A percentile compares a stretch with the other conserved stretches of the same genome.
Conservation (phyloP, 2,797 vertebrate genomes). For the Hypotaenidia okinawae region DNA sequence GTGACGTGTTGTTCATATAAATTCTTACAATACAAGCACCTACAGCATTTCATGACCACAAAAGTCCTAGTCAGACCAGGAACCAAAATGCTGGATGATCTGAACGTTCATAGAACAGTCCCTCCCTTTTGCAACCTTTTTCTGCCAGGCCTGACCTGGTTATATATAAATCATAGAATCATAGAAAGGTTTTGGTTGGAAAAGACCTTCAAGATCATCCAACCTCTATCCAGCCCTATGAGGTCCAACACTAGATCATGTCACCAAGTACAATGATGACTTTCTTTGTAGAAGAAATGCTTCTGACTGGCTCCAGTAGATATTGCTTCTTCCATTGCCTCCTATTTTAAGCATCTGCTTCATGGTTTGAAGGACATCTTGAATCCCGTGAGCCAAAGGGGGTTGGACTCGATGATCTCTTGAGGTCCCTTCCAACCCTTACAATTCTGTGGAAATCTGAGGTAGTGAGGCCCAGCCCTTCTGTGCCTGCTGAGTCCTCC, state of each 20-base stretch:
- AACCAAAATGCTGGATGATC: not conserved
- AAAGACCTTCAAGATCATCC: no score
- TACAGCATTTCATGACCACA: not conserved
- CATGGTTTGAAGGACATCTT: not conserved
- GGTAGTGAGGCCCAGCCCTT: not conserved
- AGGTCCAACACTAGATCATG: no score
- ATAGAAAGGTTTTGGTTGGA: no score
- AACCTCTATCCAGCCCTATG: no score
- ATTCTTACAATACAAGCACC: not conserved
- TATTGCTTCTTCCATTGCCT: not conserved
- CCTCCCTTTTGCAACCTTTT: not conserved
- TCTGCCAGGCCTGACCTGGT: not conserved
- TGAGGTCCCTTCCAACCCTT: no score
- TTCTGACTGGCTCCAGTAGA: not conserved
- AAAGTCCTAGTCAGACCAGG: not conserved
- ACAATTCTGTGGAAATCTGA: not conserved
- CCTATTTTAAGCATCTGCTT: not conserved
- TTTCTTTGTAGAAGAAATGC: not conserved
- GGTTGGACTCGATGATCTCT: no score
- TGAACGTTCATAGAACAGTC: not conserved
- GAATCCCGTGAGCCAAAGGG: accelerated
- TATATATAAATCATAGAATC: not conserved
- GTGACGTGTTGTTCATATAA: not conserved
- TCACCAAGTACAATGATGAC: no score
- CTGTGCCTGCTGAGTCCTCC: not conserved